Conservation (phyloP, 2,797 vertebrate genomes). For the Alosa sapidissima region DNA sequence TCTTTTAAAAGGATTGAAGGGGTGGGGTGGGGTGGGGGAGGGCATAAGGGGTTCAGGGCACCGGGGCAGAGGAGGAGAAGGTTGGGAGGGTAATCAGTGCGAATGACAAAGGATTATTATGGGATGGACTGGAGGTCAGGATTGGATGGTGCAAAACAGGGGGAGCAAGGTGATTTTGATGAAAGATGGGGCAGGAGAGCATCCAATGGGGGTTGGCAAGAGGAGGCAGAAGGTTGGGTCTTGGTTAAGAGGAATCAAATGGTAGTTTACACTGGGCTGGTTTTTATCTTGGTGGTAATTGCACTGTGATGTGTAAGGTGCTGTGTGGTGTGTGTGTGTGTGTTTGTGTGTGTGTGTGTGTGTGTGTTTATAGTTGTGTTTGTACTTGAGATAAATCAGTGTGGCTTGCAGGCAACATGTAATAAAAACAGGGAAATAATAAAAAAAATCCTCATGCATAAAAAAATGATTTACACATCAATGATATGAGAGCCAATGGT, state of each 20-base stretch:
- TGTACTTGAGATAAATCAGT: neutral
- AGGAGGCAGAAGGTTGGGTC: neutral
- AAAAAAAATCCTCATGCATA: neutral
- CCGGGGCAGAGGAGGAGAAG: neutral
- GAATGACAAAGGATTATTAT: neutral
- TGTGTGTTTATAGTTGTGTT: neutral
- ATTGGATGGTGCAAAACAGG: neutral
- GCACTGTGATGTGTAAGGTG: neutral
- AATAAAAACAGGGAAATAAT: neutral
- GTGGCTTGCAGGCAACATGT: neutral
- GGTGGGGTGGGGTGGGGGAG: neutral
- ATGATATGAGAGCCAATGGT: constrained; percentile 47
- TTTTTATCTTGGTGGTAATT: neutral
- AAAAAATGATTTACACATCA: constrained; percentile 56
- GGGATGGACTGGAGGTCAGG: neutral
- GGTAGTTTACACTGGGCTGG: neutral
- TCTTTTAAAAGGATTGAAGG: neutral
- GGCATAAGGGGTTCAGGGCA: constrained; percentile 17
- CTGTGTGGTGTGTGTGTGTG: neutral
- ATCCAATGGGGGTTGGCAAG: neutral
- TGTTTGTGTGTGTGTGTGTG: neutral
- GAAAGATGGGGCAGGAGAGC: neutral
- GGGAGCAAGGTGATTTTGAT: neutral
- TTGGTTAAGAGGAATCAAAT: neutral
- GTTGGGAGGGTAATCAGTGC: neutral